Evolutionary conservation across 2,797 vertebrate genomes (phyloP).

Genomic region (Hemibagrus guttatus): DNA sequence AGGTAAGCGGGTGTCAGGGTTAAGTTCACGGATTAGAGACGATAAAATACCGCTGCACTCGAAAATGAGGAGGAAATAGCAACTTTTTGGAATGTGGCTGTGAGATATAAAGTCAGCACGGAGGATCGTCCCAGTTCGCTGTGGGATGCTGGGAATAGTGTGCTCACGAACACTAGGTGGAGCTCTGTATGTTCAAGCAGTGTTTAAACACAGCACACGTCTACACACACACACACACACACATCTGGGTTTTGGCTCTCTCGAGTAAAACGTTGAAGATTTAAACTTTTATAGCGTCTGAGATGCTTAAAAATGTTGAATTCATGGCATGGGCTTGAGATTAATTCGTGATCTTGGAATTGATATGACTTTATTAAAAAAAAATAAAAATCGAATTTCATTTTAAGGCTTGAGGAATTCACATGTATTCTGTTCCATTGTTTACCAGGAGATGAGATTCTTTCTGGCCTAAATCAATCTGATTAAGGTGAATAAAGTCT

Average conservation of each 20-base stretch:
- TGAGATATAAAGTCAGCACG: neutral
- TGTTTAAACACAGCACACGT: conserved; percentile 23
- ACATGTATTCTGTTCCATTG: neutral
- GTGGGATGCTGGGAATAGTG: neutral
- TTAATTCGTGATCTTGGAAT: conserved; percentile 65
- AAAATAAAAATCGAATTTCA: too few relatives aligned
- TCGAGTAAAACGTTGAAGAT: conserved; percentile 49
- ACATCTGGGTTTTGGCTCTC: conserved; percentile 13
- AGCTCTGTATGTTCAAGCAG: conserved; percentile 63
- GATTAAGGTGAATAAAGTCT: neutral
- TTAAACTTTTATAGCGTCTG: conserved; percentile 63
- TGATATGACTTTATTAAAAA: conserved; percentile 47
- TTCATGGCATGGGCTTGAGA: conserved; percentile 61
- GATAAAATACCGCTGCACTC: neutral
- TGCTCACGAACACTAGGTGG: conserved; percentile 67
- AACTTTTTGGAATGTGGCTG: conserved; percentile 12
- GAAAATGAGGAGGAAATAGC: conserved; percentile 4
- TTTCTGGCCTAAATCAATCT: neutral
- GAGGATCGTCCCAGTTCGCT: conserved; percentile 12
- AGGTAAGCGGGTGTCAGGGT: conserved; percentile 8
- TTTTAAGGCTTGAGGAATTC: neutral
- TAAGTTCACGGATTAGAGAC: neutral
- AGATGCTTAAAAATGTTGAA: conserved; percentile 58
- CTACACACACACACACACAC: neutral
- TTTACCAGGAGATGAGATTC: neutral